Conservation (phyloP, 2,797 vertebrate genomes). For the Basileuterus tristriatus region DNA sequence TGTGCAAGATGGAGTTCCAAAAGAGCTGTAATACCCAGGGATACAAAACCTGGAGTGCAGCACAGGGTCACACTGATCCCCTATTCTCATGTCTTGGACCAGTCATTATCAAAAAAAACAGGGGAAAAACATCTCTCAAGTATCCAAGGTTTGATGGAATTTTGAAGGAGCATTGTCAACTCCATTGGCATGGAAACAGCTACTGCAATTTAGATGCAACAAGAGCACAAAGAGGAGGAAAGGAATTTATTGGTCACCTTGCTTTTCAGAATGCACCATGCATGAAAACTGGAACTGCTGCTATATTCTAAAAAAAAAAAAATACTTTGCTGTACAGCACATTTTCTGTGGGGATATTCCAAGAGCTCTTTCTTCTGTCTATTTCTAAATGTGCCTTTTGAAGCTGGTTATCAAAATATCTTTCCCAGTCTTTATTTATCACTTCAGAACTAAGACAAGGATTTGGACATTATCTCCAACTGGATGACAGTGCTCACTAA, state of each 20-base stretch:
- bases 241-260: neutral
- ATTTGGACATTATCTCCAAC: neutral
- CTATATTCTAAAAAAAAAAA: neutral
- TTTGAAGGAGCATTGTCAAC: neutral
- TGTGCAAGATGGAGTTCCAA: neutral
- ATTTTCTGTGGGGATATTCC: neutral
- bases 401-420: neutral
- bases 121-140: neutral
- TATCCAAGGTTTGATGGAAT: neutral
- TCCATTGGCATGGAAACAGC: neutral
- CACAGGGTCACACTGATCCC: neutral
- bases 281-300: neutral
- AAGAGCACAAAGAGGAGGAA: neutral
- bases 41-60: neutral
- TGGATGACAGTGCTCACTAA: neutral
- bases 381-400: neutral
- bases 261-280: neutral
- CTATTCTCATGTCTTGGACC: neutral
- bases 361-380: neutral
- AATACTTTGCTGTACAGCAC: neutral
- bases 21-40: neutral
- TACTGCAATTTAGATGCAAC: neutral
- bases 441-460: neutral
- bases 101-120: neutral
- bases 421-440: neutral